A percentile compares a stretch with the other conserved stretches of the same genome.
Evolutionary conservation across 2,113 vertebrate genomes (phyloP).

Genomic region (Chlamydotis undulata): DNA sequence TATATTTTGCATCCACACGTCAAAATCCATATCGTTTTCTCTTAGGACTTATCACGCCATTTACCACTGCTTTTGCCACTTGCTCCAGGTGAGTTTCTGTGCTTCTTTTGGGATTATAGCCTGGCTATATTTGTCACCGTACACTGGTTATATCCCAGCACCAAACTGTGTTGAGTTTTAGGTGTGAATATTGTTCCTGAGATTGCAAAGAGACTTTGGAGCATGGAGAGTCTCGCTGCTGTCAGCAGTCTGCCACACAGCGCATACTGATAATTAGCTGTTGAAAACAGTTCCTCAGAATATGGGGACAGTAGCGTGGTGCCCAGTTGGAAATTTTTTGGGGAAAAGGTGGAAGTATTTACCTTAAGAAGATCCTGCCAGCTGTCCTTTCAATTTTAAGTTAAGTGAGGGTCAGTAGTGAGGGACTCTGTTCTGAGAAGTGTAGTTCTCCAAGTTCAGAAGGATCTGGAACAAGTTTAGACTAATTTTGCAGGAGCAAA

Average conservation of each 20-base stretch:
- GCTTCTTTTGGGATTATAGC: not conserved
- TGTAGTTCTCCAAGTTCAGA: not conserved
- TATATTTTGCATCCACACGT: conserved; percentile 91
- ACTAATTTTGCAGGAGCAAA: not conserved
- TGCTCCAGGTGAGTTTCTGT: conserved; percentile 88
- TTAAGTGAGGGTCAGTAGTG: not conserved
- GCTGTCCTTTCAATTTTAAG: not conserved
- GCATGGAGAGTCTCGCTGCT: not conserved
- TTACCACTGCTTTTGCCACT: conserved; percentile 96
- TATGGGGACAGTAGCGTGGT: not conserved
- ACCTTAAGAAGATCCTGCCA: not conserved
- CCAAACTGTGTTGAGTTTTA: not conserved
- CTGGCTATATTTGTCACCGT: not conserved
- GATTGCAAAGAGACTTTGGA: not conserved
- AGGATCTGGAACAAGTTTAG: not conserved
- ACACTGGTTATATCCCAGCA: not conserved
- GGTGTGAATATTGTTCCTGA: not conserved
- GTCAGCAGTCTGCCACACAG: not conserved
- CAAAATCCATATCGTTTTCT: conserved; percentile 95
- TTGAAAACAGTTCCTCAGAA: not conserved
- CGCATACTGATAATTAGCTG: not conserved
- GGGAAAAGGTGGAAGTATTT: not conserved
- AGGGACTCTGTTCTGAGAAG: not conserved
- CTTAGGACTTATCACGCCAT: conserved; percentile 91
- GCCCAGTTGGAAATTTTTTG: not conserved